A percentile compares a stretch with the other conserved stretches of the same genome.
phyloP scores from a whole-genome alignment of 2,113 vertebrate species.

The Ptilorrhoa leucosticta region DNA sequence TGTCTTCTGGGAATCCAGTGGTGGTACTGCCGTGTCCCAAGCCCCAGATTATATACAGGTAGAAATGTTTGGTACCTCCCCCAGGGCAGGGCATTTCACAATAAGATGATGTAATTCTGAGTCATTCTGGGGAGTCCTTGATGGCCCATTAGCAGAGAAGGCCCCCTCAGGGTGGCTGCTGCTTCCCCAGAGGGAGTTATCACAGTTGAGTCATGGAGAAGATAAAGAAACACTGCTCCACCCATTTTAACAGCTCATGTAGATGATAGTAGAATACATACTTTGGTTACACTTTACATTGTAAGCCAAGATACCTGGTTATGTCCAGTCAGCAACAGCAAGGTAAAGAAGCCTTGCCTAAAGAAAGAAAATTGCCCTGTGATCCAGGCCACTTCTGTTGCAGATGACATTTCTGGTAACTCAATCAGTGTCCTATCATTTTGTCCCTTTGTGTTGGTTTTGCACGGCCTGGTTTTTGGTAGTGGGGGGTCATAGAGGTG shows the following conservation, averaged over 20 bases:
- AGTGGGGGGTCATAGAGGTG: too few species aligned
- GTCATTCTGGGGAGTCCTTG: too few species aligned
- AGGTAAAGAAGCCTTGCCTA: slow-evolving; percentile 82
- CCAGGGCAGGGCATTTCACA: not conserved
- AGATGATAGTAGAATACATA: too few species aligned
- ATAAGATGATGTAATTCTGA: not conserved
- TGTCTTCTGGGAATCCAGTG: not conserved
- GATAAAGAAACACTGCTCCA: too few species aligned
- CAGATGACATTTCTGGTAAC: slow-evolving; percentile 65
- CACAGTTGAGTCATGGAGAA: too few species aligned
- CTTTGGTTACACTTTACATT: too few species aligned
- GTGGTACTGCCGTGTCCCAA: not conserved
- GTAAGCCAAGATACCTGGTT: slow-evolving; percentile 44
- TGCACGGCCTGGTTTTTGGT: too few species aligned
- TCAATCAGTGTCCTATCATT: slow-evolving; percentile 56
- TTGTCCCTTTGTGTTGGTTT: not conserved
- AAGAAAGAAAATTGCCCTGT: slow-evolving; percentile 7
- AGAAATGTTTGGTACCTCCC: not conserved
- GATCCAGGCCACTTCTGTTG: slow-evolving; percentile 54
- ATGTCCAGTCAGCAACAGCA: slow-evolving; percentile 86
- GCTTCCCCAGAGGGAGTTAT: too few species aligned
- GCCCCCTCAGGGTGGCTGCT: too few species aligned
- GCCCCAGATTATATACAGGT: not conserved
- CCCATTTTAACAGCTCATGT: too few species aligned
- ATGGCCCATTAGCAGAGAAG: too few species aligned